These are phyloP conservation scores for Nomada lathburiana DNA, from an alignment of 2,888 invertebrate species.

Conservation along the genomic window DNA sequence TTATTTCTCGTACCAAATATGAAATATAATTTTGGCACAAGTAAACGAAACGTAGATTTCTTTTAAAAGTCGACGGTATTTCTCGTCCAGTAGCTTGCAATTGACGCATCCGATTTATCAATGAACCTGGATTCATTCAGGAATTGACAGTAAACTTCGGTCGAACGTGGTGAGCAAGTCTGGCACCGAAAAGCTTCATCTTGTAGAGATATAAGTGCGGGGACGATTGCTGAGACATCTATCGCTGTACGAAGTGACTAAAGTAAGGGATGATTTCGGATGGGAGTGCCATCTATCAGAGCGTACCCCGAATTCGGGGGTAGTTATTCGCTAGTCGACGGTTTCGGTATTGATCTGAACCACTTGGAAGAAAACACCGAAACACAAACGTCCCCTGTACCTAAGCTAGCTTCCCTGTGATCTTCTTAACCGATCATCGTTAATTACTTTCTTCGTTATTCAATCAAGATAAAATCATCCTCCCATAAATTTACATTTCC, in stretches of 20 bases:
- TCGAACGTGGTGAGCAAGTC: background rate
- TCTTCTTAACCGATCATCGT: constrained; percentile 81
- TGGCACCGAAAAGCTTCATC: background rate
- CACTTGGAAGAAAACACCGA: constrained; percentile 42
- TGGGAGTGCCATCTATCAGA: constrained; percentile 69
- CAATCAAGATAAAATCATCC: constrained; percentile 9
- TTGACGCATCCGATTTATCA: background rate
- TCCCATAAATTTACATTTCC: too few species aligned
- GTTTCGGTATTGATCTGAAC: constrained; percentile 69
- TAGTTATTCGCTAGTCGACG: constrained; percentile 40
- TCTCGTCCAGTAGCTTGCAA: too few species aligned
- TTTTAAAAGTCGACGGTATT: background rate
- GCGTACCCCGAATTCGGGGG: constrained; percentile 41
- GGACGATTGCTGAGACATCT: constrained; percentile 61
- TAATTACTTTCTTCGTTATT: constrained; percentile 41
- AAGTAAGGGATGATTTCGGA: constrained; percentile 64
- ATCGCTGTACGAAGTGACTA: constrained; percentile 53
- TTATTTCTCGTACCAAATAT: too few species aligned
- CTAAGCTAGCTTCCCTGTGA: constrained; percentile 57
- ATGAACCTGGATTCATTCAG: background rate
- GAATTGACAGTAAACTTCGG: background rate
- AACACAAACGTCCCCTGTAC: constrained; percentile 26
- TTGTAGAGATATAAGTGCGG: constrained; percentile 4
- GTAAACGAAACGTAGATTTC: background rate
- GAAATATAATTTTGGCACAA: background rate